Conservation (phyloP, 2,888 invertebrate genomes). For the Agrypnus murinus region DNA sequence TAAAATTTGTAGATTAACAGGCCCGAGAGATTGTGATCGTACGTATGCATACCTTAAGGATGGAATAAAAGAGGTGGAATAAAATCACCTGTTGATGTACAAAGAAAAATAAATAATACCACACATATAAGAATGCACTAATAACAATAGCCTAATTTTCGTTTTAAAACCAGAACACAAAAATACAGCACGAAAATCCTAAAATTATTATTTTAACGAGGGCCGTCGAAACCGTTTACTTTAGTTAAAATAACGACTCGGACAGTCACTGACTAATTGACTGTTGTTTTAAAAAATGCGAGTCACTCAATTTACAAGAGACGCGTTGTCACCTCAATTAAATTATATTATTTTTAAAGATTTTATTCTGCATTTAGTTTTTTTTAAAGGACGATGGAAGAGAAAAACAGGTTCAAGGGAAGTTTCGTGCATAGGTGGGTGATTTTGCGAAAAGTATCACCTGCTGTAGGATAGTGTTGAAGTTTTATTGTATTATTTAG, state of each 20-base stretch:
- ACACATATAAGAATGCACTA: no score
- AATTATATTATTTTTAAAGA: slow-evolving; percentile 36
- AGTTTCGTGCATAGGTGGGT: no score
- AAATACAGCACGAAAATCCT: slow-evolving; percentile 56
- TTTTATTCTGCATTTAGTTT: slow-evolving; percentile 4
- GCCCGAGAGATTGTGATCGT: no score
- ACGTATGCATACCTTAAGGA: no score
- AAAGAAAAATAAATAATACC: slow-evolving; percentile 48
- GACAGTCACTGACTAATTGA: slow-evolving; percentile 64
- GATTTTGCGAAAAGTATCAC: no score
- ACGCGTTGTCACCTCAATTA: slow-evolving; percentile 48
- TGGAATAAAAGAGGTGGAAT: no score
- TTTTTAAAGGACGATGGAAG: slow-evolving; percentile 1
- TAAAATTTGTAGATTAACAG: slow-evolving; percentile 13
- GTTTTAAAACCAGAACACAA: slow-evolving; percentile 49
- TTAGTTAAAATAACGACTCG: slow-evolving; percentile 64
- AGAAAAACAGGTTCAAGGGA: not conserved
- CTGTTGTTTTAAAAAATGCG: slow-evolving; percentile 66
- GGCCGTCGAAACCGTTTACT: slow-evolving; percentile 60
- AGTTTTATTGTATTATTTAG: no score
- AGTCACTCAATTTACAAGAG: slow-evolving; percentile 64
- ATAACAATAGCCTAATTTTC: slow-evolving; percentile 39
- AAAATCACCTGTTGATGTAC: slow-evolving; percentile 11
- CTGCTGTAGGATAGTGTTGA: no score
- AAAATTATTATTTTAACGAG: slow-evolving; percentile 64